Base-by-base conservation (phyloP, 2,113 vertebrate genomes). In the Balaeniceps rex region DNA sequence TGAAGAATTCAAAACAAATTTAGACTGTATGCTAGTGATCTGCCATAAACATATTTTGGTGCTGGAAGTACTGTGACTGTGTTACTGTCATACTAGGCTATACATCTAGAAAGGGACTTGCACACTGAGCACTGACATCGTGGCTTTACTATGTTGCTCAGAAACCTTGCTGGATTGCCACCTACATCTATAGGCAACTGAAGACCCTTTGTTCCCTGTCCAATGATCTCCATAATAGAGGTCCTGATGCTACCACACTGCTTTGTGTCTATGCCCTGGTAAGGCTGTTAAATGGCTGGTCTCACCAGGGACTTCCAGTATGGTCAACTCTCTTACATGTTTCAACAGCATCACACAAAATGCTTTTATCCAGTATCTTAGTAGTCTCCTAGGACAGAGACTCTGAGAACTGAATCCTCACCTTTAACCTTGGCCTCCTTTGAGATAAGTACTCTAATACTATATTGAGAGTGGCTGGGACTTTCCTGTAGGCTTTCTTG, bases 361-460 rank as follows among this genome's bases (percentile, higher is more conserved):
- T 1, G 8, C 80, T 95, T 91, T 94, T 36, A 93, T 94, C 25
- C 51, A 26, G 21, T 70, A 58, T 33, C 69, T 90, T 31, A 92
- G 72, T 31, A 95, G 86, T 91, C 72, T 88, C 76, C 72, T 47
- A 78, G 64, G 86, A 92, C 51, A 92, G 79, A 76, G 44, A 71
- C 26, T 70, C 46, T 84, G 74, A 94, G 68, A 93, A 92, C 64
- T 71, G 57, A 91, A 92, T 91, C 14, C n/a, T 89, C 69, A 93
- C 87, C 65, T 92, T 63, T 88, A 92, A 81, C 91, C 80, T 49
- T 6, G 3, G 29, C 14, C 2, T 96, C 77, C 60, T 94, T 94
- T 90, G 79, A 94, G 88, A 93, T 42, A 52, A 88, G 42, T 78
- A 71, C n/a, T 86, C 51, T 74, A 34, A 70, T 75, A 57, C 65